A percentile compares a stretch with the other conserved stretches of the same genome.
These are phyloP conservation scores for Drosophila monieri DNA, from an alignment of 2,888 invertebrate species.

Conservation along the genomic window DNA sequence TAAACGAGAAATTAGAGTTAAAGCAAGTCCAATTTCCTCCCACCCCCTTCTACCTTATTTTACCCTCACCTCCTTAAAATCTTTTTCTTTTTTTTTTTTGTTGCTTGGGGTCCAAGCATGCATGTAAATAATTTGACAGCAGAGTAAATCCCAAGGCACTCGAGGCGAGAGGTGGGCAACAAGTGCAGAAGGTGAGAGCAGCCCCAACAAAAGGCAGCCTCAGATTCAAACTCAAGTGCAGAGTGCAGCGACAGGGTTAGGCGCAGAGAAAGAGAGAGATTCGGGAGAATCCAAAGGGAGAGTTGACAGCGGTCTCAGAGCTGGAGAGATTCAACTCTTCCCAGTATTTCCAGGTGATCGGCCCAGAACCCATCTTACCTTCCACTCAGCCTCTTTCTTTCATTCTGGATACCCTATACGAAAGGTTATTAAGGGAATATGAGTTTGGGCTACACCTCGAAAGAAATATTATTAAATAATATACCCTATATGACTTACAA, in stretches of 20 bases:
- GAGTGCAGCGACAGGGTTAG: background rate
- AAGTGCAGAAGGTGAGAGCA: slow-evolving; percentile 56
- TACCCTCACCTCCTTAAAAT: background rate
- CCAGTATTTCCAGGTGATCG: slow-evolving; percentile 59
- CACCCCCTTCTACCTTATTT: background rate
- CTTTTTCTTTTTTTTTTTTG: slow-evolving; percentile 2
- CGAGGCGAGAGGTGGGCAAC: slow-evolving; percentile 43
- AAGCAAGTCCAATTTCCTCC: slow-evolving; percentile 24
- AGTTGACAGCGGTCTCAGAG: background rate
- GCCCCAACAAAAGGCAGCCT: background rate
- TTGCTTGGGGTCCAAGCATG: slow-evolving; percentile 25
- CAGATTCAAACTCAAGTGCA: slow-evolving; percentile 48
- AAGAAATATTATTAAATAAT: background rate
- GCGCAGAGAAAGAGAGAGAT: slow-evolving; percentile 10
- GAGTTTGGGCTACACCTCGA: background rate
- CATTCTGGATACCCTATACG: background rate
- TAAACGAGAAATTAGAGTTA: slow-evolving; percentile 37
- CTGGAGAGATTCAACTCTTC: slow-evolving; percentile 35
- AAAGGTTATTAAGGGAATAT: background rate
- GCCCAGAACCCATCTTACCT: slow-evolving; percentile 7
- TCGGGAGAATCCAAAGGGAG: slow-evolving; percentile 3
- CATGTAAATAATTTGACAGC: slow-evolving; percentile 64
- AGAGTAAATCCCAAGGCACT: slow-evolving; percentile 36
- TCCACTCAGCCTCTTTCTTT: slow-evolving; percentile 1
- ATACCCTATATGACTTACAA: background rate